Evolutionary conservation across 2,113 vertebrate genomes (phyloP).

Genomic region (Tychaedon coryphoeus): DNA sequence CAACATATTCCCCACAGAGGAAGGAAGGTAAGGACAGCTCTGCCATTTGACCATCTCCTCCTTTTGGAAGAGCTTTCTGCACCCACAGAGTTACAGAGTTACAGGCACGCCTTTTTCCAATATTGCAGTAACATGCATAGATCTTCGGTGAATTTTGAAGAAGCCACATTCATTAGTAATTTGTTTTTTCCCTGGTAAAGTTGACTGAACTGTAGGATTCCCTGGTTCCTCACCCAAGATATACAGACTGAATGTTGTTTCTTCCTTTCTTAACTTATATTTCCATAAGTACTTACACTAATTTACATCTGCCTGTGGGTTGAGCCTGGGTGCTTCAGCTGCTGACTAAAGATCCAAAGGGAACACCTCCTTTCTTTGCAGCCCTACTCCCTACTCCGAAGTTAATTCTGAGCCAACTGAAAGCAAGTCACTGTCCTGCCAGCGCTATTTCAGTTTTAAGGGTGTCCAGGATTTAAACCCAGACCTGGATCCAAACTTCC

Average conservation of each 20-base stretch:
- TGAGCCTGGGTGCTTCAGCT: neutral
- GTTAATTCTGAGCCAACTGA: neutral
- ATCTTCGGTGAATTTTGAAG: neutral
- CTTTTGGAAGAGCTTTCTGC: neutral
- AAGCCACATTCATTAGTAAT: neutral
- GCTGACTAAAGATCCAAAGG: neutral
- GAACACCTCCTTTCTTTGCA: neutral
- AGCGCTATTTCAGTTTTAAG: constrained; percentile 9
- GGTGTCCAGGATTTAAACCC: neutral
- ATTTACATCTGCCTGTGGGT: neutral
- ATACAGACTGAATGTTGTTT: neutral
- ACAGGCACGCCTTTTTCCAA: neutral
- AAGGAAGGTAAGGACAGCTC: neutral
- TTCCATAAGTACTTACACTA: neutral
- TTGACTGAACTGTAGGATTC: neutral
- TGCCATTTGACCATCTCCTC: neutral
- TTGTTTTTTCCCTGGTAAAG: neutral
- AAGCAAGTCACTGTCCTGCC: neutral
- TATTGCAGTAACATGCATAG: fast-evolving
- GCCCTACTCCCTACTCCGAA: neutral
- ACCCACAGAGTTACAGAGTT: neutral
- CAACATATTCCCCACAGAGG: neutral
- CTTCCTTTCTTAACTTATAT: neutral
- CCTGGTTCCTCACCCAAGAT: neutral
- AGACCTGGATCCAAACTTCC: neutral